These are phyloP conservation scores for Camelus dromedarius DNA, from an alignment of 2,113 vertebrate genomes.

Conservation along the genomic window DNA sequence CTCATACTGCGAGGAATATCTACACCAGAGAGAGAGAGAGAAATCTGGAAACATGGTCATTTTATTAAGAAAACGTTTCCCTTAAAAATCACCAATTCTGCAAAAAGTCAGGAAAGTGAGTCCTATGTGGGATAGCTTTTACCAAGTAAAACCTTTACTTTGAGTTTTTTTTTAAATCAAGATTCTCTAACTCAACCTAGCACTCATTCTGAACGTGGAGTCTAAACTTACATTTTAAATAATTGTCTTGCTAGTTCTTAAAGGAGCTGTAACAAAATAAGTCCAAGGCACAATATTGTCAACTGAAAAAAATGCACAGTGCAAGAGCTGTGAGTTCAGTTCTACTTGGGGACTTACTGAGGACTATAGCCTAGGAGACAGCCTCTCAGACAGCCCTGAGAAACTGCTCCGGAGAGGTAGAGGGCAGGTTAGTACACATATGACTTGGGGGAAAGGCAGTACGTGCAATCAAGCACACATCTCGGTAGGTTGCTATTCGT, in stretches of 20 bases:
- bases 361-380: fast-evolving
- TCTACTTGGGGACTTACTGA: background rate
- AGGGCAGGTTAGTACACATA: fast-evolving
- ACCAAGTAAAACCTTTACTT: conserved; percentile 3
- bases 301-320: background rate
- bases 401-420: background rate
- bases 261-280: conserved; percentile 38
- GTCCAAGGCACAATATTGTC: background rate
- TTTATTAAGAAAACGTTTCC: conserved; percentile 55
- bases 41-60: background rate
- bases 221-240: conserved; percentile 41
- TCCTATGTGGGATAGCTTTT: background rate
- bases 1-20: background rate
- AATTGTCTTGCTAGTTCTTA: background rate
- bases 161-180: background rate
- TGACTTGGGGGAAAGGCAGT: no score
- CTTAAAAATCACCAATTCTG: conserved; percentile 43
- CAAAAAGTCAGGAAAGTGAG: background rate
- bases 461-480: background rate
- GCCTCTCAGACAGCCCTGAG: background rate
- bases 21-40: background rate
- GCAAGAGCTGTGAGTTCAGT: background rate
- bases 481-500: fast-evolving
- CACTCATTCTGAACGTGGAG: background rate
- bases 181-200: background rate